These are phyloP conservation scores for Holcopasites calliopsidis DNA, from an alignment of 1,140 invertebrate genomes.

Conservation along the genomic window DNA sequence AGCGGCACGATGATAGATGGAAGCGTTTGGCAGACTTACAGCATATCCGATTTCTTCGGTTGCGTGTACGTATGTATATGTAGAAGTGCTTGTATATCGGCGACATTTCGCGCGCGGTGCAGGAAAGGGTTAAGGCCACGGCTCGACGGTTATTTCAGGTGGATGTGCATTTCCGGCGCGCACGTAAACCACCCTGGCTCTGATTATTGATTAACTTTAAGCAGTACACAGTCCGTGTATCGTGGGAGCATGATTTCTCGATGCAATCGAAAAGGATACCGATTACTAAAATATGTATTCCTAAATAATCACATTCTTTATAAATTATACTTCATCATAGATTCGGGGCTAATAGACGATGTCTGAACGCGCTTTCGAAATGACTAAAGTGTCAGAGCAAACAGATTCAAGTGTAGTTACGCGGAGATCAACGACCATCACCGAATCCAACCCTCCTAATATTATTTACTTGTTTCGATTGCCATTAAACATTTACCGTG, in stretches of 20 bases:
- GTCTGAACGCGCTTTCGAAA: not conserved
- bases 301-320: too few relatives aligned
- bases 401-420: not conserved
- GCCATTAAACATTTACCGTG: constrained; percentile 42
- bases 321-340: too few relatives aligned
- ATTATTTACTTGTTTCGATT: constrained; percentile 35
- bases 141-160: constrained; percentile 19
- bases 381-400: not conserved
- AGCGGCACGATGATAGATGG: not conserved
- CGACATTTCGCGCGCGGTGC: not conserved
- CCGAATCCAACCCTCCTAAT: not conserved
- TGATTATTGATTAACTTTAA: not conserved
- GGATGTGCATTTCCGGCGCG: not conserved
- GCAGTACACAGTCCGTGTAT: too few relatives aligned
- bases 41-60: not conserved
- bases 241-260: too few relatives aligned
- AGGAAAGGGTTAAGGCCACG: constrained; percentile 31
- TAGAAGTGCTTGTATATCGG: not conserved
- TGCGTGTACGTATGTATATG: not conserved
- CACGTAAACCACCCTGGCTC: not conserved
- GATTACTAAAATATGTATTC: too few relatives aligned
- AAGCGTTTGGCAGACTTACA: constrained; percentile 27
- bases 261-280: too few relatives aligned
- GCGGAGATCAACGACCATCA: not conserved
- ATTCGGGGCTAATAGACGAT: too few relatives aligned